phyloP scores from a whole-genome alignment of 2,888 invertebrate species.

The Chrysina gloriosa region DNA sequence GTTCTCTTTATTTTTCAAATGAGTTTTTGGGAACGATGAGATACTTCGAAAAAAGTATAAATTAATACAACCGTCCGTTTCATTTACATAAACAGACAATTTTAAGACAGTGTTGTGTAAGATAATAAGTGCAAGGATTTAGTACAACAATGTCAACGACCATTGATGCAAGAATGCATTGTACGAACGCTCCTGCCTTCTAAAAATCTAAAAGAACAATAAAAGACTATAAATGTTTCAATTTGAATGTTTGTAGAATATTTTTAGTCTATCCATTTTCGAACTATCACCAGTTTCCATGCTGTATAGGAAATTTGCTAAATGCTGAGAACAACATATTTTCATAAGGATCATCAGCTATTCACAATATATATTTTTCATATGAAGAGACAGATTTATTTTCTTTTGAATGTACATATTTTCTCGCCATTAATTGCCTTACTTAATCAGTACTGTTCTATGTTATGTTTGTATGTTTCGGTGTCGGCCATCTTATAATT shows the following conservation, averaged over 20 bases:
- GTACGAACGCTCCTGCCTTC: slow-evolving; percentile 62
- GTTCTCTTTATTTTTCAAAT: slow-evolving; percentile 30
- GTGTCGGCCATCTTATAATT: slow-evolving; percentile 53
- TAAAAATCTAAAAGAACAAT: slow-evolving; percentile 37
- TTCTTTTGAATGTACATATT: slow-evolving; percentile 55
- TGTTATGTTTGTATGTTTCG: slow-evolving; percentile 32
- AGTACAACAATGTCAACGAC: slow-evolving; percentile 28
- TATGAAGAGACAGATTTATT: slow-evolving; percentile 63
- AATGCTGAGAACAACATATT: slow-evolving; percentile 48
- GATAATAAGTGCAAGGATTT: slow-evolving; percentile 25
- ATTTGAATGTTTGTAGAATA: slow-evolving; percentile 61
- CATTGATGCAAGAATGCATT: slow-evolving; percentile 55
- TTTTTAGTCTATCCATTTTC: slow-evolving; percentile 64
- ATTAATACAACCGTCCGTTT: slow-evolving; percentile 61
- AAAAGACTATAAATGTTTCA: slow-evolving; percentile 58
- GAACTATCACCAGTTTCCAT: slow-evolving; percentile 59
- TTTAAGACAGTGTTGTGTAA: slow-evolving; percentile 39
- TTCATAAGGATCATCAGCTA: slow-evolving; percentile 40
- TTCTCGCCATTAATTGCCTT: slow-evolving; percentile 62
- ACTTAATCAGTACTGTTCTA: slow-evolving; percentile 54
- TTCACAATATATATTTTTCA: slow-evolving; percentile 61
- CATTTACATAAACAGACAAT: slow-evolving; percentile 45
- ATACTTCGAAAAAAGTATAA: slow-evolving; percentile 39
- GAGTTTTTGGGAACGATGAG: slow-evolving; percentile 33
- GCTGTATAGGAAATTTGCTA: slow-evolving; percentile 54